Conservation (phyloP, 2,888 invertebrate species). For the Ormyrus thymus region DNA sequence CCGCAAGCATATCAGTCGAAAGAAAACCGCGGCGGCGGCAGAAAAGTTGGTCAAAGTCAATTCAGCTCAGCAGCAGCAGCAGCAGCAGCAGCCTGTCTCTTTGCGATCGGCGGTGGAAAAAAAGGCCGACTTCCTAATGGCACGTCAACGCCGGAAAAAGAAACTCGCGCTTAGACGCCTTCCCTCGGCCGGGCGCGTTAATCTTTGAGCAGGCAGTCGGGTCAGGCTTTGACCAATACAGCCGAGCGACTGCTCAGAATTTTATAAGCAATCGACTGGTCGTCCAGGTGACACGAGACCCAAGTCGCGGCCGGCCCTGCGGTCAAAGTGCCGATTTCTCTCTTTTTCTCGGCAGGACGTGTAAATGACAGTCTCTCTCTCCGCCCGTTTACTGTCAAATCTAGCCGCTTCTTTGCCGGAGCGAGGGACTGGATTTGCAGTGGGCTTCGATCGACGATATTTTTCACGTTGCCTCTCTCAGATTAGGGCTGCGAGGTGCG, state of each 20-base stretch:
- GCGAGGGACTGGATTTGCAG: background rate
- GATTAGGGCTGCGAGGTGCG: too few species aligned
- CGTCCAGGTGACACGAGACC: slow-evolving; percentile 32
- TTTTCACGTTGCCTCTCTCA: background rate
- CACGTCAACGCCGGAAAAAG: slow-evolving; percentile 41
- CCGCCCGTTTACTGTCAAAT: slow-evolving; percentile 42
- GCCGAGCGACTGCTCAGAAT: slow-evolving; percentile 33
- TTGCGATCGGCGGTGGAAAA: too few species aligned
- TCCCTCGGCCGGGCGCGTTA: slow-evolving; percentile 5
- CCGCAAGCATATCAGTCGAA: background rate
- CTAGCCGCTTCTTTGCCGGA: slow-evolving; percentile 6
- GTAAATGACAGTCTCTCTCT: slow-evolving; percentile 37
- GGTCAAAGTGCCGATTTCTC: background rate
- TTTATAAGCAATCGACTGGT: slow-evolving; percentile 53
- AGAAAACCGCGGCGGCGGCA: background rate
- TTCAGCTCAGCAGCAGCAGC: too few species aligned
- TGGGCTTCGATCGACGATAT: background rate
- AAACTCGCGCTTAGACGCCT: background rate
- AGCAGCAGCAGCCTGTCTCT: too few species aligned
- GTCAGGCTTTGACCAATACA: slow-evolving; percentile 48
- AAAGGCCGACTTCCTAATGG: slow-evolving; percentile 29
- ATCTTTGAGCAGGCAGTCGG: slow-evolving; percentile 44
- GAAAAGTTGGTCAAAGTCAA: background rate
- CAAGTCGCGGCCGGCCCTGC: background rate
- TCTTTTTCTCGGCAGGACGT: background rate